A percentile compares a stretch with the other conserved stretches of the same genome.
Evolutionary conservation across 1,140 invertebrate genomes (phyloP).

Genomic region (Macrobrachium nipponense): DNA sequence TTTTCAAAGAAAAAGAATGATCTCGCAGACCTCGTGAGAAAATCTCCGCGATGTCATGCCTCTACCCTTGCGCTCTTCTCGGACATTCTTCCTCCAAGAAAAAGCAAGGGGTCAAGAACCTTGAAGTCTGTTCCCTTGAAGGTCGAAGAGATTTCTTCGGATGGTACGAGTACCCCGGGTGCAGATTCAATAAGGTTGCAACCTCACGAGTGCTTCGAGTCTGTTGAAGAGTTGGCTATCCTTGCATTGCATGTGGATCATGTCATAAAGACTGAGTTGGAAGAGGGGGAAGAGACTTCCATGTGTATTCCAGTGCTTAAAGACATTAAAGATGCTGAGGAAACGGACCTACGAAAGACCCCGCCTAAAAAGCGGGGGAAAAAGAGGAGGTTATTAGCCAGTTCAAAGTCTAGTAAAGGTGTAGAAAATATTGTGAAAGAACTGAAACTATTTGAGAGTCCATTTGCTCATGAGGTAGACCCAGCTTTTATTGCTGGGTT

Average conservation of each 20-base stretch:
- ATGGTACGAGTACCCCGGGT: conserved; percentile 63
- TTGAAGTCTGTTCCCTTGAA: conserved; percentile 23
- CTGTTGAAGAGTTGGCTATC: conserved; percentile 58
- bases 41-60: conserved; percentile 64
- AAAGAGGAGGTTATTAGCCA: conserved; percentile 43
- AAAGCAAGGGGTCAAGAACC: conserved; percentile 42
- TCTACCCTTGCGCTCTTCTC: conserved; percentile 63
- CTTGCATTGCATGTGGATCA: conserved; percentile 61
- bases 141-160: conserved; percentile 60
- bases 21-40: conserved; percentile 62
- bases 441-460: conserved; percentile 60
- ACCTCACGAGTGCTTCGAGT: conserved; percentile 52
- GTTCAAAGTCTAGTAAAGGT: conserved; percentile 38
- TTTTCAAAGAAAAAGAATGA: conserved; percentile 61
- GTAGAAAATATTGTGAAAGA: conserved; percentile 42
- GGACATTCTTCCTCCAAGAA: conserved; percentile 60
- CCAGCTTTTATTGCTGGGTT: conserved; percentile 57
- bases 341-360: conserved; percentile 48
- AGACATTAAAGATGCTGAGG: conserved; percentile 54
- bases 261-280: conserved; percentile 46
- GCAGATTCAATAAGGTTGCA: conserved; percentile 53
- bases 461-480: conserved; percentile 62
- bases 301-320: conserved; percentile 18
- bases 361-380: conserved; percentile 52
- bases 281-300: conserved; percentile 23